These are phyloP conservation scores for Tachuris rubrigastra DNA, from an alignment of 2,113 vertebrate genomes.

Conservation along the genomic window DNA sequence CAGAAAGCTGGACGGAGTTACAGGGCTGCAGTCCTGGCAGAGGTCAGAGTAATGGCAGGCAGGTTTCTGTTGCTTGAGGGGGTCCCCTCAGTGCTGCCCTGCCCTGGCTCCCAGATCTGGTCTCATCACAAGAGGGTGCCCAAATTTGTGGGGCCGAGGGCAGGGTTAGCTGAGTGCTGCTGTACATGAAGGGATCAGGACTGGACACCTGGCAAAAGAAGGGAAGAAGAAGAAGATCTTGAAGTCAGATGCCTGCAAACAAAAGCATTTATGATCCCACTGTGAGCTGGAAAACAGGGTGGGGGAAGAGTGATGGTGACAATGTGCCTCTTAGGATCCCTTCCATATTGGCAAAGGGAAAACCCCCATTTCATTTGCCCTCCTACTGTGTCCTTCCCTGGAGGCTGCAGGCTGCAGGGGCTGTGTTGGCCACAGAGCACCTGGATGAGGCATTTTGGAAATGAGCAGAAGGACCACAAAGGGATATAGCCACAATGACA, in stretches of 20 bases:
- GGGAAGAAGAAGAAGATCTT: not conserved
- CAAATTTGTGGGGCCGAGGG: fast-evolving
- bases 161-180: not conserved
- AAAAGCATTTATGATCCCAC: not conserved
- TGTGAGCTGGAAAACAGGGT: not conserved
- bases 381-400: not conserved
- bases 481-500: not conserved
- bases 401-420: not conserved
- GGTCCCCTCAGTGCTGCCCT: not conserved
- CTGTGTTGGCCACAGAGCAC: too few species aligned
- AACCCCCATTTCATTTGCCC: fast-evolving
- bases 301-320: not conserved
- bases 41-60: not conserved
- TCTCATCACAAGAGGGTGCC: not conserved
- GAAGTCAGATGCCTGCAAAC: not conserved
- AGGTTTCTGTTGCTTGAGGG: not conserved
- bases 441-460: not conserved
- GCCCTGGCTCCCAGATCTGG: not conserved
- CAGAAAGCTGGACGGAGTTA: not conserved
- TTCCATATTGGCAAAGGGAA: not conserved
- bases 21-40: fast-evolving
- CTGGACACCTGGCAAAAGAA: not conserved
- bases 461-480: not conserved
- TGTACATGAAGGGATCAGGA: not conserved
- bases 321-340: not conserved